Evolutionary conservation across 2,113 vertebrate species (phyloP), one percentile per base, ranked within the genome.

Genomic region (Phaethon lepturus): DNA sequence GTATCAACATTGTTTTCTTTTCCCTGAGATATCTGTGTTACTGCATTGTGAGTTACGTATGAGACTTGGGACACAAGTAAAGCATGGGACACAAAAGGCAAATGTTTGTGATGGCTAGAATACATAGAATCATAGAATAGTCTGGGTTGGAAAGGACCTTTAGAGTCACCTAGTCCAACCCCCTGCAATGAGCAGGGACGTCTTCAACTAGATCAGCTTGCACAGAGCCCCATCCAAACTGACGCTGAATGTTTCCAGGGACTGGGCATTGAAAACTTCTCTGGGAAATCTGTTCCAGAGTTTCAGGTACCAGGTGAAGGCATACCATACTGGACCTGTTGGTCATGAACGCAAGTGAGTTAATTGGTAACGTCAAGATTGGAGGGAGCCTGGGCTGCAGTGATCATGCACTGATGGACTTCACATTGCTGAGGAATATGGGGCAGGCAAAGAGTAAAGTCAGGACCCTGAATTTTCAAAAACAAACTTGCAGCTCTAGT

Each of bases 241-340:
- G 31, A 35, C 28, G 26, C 47, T 56, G 38, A 86, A 23, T 8
- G 6, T 4, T 68, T 52, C 11, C 15, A 33, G 2, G 45, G 44
- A 49, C 0, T 10, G 7, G 17, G 23, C 23, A 26, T 49, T 6
- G 3, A 40, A 16, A 7, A 40, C 22, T 18, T 40, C 40, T 55
- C 31, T 67, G 49, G 40, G 15, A 15, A 77, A 50, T 3, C 11
- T 31, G 15, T 38, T 60, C 25, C n/a, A 50, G 45, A 10, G 28
- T 40, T 15, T 25, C 35, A 22, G 38, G 38, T 38, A 38, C 38
- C 38, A 38, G 38, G 38, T 38, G 38, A 38, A 38, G 8, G 38
- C 38, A 38, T 38, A 38, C 38, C 38, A 38, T 38, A 38, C 38
- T 38, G 38, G 38, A 38, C 38, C 38, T 38, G 38, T 38, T 38